Evolutionary conservation across 1,140 invertebrate species (phyloP), one percentile per base, ranked within the genome.

Genomic region (Anastrepha ludens): DNA sequence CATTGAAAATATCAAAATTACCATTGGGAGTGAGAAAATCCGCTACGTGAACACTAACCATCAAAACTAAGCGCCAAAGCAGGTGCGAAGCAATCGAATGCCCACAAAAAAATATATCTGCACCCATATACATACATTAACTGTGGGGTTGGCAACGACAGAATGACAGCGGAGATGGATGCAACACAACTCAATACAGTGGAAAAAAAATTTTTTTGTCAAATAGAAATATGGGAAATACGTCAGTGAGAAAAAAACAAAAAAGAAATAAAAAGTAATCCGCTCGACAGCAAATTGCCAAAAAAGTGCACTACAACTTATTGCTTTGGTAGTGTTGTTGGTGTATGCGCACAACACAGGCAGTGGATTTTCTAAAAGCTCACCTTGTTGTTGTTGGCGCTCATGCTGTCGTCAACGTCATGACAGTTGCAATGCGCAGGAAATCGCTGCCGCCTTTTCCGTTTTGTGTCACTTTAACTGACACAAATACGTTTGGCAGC

Each of bases 391-490:
- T 39, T 20, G 7, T 67, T 67, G 47, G 44, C 8, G 60, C 13
- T 13, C 13, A 17, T 55, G 74, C 47, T 29, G 17, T 81, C 74
- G 74, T 81, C 74, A 81, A 29, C 74, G 50, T 55, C 3, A 41
- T 81, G 74, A 55, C 47, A 55, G 74, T 81, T 81, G 74, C 74
- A 81, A 81, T 55, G 74, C 74, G 74, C 74, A 58, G 74, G 74
- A 81, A 81, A 81, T 81, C 74, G 74, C 74, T 81, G 44, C n/a
- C 50, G 47, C 74, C 74, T 81, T 81, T 81, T 81, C 74, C 74
- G 74, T 81, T 81, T 81, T 81, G 74, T 81, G 74, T 81, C 74
- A 81, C 74, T 81, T 81, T 81, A 81, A 81, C 74, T 81, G 74
- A 81, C 74, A 81, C 74, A 81, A 81, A 81, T 81, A 81, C 74